Percentiles rank a stretch among this genome's conserved stretches.
These are phyloP conservation scores for Oreochromis aureus DNA, from an alignment of 2,113 vertebrate species.

Conservation along the genomic window DNA sequence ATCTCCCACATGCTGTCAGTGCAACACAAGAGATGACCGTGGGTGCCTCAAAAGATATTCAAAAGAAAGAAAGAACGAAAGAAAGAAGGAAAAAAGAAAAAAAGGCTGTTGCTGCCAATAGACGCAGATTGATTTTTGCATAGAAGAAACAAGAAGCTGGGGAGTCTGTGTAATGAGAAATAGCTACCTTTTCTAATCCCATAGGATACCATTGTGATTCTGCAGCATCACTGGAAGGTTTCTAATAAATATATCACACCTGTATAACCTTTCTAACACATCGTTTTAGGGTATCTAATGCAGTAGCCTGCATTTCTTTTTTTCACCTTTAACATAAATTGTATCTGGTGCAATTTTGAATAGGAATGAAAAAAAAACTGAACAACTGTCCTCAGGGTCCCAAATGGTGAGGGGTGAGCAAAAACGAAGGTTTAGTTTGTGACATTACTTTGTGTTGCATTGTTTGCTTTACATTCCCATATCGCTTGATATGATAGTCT, in stretches of 20 bases:
- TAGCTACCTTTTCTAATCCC: neutral
- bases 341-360: neutral
- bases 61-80: neutral
- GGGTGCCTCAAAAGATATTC: conserved; percentile 33
- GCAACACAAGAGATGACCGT: conserved; percentile 51
- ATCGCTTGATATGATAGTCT: neutral
- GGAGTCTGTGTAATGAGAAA: neutral
- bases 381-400: neutral
- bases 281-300: neutral
- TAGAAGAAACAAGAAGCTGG: neutral
- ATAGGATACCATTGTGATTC: neutral
- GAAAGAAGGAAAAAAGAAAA: neutral
- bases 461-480: neutral
- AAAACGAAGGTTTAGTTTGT: neutral
- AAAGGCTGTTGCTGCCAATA: neutral
- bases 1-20: conserved; percentile 54
- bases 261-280: neutral
- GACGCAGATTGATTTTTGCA: neutral
- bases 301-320: neutral
- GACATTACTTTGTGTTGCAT: neutral
- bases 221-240: neutral
- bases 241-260: neutral
- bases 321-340: neutral
- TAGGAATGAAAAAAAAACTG: neutral
- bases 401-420: neutral